Percentiles rank a stretch among this genome's conserved stretches.
Conservation (phyloP, 2,797 vertebrate genomes). For the Scolopax bukidnonensis region DNA sequence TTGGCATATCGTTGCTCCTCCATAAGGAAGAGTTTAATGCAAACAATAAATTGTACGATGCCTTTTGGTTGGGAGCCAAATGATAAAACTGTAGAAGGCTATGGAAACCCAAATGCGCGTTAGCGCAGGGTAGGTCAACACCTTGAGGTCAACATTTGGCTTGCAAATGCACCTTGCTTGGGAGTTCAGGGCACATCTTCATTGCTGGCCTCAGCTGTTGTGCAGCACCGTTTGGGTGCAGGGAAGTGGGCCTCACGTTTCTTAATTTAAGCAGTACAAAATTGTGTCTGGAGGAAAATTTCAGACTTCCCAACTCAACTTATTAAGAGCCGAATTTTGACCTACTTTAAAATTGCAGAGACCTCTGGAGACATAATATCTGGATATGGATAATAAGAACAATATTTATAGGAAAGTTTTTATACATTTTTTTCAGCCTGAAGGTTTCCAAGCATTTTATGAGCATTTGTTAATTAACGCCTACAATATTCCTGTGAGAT, state of each 20-base stretch:
- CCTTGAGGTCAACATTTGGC: background rate
- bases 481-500: slow-evolving; percentile 4
- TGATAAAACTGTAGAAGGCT: background rate
- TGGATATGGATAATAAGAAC: background rate
- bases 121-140: background rate
- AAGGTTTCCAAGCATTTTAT: slow-evolving; percentile 4
- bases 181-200: background rate
- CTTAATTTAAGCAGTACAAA: slow-evolving; percentile 1
- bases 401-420: slow-evolving; percentile 23
- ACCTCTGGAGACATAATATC: slow-evolving; percentile 5
- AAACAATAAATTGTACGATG: background rate
- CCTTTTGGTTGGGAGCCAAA: background rate
- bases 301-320: slow-evolving; percentile 16
- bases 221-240: background rate
- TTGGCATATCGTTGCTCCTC: background rate
- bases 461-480: slow-evolving; percentile 48
- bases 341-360: slow-evolving; percentile 51
- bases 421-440: background rate
- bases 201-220: background rate
- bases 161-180: background rate
- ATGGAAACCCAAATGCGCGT: background rate
- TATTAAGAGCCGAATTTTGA: slow-evolving; percentile 29
- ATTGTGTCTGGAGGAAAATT: slow-evolving; percentile 41
- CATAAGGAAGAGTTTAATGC: background rate
- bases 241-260: background rate